These are phyloP conservation scores for Microplitis manilae DNA, from an alignment of 2,888 invertebrate genomes.

Conservation along the genomic window DNA sequence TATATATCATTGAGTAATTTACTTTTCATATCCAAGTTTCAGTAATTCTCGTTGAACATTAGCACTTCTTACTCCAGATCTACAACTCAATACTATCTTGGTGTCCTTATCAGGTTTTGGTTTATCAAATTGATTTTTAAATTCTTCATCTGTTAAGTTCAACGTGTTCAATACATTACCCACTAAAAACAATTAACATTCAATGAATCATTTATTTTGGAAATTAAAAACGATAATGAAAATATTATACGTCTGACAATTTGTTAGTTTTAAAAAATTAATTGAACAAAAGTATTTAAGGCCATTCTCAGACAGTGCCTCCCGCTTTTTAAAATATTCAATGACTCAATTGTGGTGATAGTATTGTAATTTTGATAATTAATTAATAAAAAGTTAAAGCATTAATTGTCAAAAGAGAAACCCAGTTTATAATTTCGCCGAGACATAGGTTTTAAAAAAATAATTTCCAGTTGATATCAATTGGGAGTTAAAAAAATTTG, in stretches of 20 bases:
- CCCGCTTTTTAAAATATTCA: too few species aligned
- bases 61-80: slow-evolving; percentile 78
- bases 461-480: too few species aligned
- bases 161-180: slow-evolving; percentile 73
- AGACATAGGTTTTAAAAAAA: too few species aligned
- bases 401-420: too few species aligned
- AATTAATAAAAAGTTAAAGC: too few species aligned
- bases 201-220: neutral
- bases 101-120: slow-evolving; percentile 76
- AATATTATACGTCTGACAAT: neutral
- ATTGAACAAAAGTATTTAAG: too few species aligned
- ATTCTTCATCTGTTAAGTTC: slow-evolving; percentile 73
- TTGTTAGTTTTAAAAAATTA: too few species aligned
- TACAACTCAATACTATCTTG: slow-evolving; percentile 81
- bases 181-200: slow-evolving; percentile 71
- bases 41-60: slow-evolving; percentile 76
- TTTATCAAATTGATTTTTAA: slow-evolving; percentile 75
- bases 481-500: too few species aligned
- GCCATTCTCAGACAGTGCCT: too few species aligned
- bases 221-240: neutral
- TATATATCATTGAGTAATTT: slow-evolving; percentile 54
- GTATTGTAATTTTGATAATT: too few species aligned
- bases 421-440: too few species aligned
- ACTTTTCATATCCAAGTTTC: slow-evolving; percentile 78
- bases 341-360: too few species aligned